Evolutionary conservation across 2,113 vertebrate genomes (phyloP).

Genomic region (Xerus inauris): DNA sequence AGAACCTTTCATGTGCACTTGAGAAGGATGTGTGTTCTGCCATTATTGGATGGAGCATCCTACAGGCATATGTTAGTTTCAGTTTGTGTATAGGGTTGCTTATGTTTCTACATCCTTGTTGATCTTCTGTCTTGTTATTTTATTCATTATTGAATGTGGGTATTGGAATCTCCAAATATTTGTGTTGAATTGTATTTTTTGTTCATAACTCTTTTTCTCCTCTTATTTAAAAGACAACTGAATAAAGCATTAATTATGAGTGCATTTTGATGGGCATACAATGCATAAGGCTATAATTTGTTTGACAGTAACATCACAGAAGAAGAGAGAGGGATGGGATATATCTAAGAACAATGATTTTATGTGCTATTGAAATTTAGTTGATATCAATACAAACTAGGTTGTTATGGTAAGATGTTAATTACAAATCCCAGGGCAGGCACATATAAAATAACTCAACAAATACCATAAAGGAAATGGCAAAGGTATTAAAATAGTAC

Average conservation of each 20-base stretch:
- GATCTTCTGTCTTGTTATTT: background rate
- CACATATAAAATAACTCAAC: background rate
- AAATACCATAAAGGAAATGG: conserved; percentile 13
- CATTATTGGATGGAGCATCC: background rate
- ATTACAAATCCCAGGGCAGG: background rate
- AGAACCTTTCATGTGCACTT: background rate
- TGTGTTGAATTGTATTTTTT: conserved; percentile 15
- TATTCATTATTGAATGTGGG: background rate
- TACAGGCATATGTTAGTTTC: background rate
- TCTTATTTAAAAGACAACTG: background rate
- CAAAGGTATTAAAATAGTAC: background rate
- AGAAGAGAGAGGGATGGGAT: background rate
- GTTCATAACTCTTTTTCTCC: background rate
- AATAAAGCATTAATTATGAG: conserved; percentile 21
- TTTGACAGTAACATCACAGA: conserved; percentile 18
- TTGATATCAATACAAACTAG: conserved; percentile 43
- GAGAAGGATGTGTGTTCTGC: background rate
- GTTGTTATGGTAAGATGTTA: background rate
- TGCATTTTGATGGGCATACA: background rate
- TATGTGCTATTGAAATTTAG: background rate
- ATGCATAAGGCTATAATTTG: conserved; percentile 5
- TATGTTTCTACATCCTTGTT: background rate
- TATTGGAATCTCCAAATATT: conserved; percentile 10
- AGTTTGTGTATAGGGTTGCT: background rate
- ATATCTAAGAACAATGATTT: background rate